Evolutionary conservation across 2,113 vertebrate genomes (phyloP).

Genomic region (Ammodramus savannarum): DNA sequence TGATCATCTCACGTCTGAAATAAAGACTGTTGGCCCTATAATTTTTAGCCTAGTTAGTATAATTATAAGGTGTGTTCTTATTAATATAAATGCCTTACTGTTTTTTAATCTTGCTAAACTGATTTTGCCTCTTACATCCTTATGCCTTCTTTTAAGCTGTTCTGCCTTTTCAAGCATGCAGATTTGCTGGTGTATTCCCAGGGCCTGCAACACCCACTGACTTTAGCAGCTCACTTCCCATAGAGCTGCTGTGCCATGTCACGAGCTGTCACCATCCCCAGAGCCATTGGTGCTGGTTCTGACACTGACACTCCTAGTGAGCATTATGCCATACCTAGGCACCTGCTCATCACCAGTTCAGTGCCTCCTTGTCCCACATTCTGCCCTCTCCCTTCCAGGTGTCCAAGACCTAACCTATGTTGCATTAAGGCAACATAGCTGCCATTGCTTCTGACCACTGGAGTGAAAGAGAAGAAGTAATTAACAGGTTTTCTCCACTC

Average conservation of each 20-base stretch:
- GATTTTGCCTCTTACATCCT: background rate
- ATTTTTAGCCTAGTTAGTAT: slow-evolving; percentile 43
- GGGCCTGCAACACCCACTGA: background rate
- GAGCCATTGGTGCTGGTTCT: background rate
- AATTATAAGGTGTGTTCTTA: slow-evolving; percentile 39
- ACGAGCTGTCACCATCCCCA: rapidly evolving
- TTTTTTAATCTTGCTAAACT: slow-evolving; percentile 18
- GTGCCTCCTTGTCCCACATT: background rate
- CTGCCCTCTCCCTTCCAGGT: background rate
- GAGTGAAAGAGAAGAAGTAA: background rate
- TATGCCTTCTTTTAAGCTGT: background rate
- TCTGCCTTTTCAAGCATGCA: background rate
- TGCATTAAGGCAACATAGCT: background rate
- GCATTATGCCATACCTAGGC: background rate
- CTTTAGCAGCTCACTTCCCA: rapidly evolving
- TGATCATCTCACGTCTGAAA: slow-evolving; percentile 35
- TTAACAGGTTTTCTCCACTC: background rate
- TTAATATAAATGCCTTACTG: background rate
- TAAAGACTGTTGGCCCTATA: slow-evolving; percentile 24
- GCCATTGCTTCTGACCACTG: background rate
- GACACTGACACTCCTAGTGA: background rate
- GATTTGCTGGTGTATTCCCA: background rate
- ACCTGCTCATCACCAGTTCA: background rate
- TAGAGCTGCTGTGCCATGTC: background rate
- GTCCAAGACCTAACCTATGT: rapidly evolving